Percentiles rank a stretch among this genome's conserved stretches.
These are phyloP conservation scores for Rhyzopertha dominica DNA, from an alignment of 1,140 invertebrate species.

Conservation along the genomic window DNA sequence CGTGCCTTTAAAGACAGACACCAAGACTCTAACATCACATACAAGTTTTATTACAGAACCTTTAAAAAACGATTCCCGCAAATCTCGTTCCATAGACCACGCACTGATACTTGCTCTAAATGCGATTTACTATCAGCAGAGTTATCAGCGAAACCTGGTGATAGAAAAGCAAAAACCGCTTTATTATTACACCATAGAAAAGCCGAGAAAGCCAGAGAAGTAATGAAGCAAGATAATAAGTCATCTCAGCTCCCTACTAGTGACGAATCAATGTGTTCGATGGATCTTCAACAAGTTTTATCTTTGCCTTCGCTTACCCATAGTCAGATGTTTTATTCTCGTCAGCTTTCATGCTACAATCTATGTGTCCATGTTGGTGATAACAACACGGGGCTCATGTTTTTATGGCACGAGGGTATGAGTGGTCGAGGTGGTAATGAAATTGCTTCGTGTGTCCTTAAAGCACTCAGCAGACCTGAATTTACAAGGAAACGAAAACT, in stretches of 20 bases:
- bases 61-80: slow-evolving; percentile 12
- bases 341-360: slow-evolving; percentile 11
- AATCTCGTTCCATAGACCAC: slow-evolving; percentile 1
- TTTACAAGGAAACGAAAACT: slow-evolving; percentile 5
- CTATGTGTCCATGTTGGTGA: slow-evolving; percentile 5
- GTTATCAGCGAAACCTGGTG: not conserved
- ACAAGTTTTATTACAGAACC: slow-evolving; percentile 11
- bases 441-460: slow-evolving; percentile 7
- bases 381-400: slow-evolving; percentile 10
- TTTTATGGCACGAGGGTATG: slow-evolving; percentile 9
- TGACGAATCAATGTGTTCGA: slow-evolving; percentile 1
- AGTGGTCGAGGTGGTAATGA: slow-evolving; percentile 10
- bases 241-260: not conserved
- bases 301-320: slow-evolving; percentile 8
- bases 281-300: slow-evolving; percentile 11
- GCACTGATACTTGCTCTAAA: slow-evolving; percentile 7
- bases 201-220: slow-evolving; percentile 5
- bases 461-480: not conserved
- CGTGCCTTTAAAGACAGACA: slow-evolving; percentile 11
- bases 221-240: slow-evolving; percentile 2
- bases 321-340: slow-evolving; percentile 12
- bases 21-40: slow-evolving; percentile 2
- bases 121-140: not conserved
- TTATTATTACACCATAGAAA: slow-evolving; percentile 7
- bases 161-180: slow-evolving; percentile 6